Evolutionary conservation across 2,797 vertebrate genomes (phyloP).

Genomic region (Sebastes nivosus): DNA sequence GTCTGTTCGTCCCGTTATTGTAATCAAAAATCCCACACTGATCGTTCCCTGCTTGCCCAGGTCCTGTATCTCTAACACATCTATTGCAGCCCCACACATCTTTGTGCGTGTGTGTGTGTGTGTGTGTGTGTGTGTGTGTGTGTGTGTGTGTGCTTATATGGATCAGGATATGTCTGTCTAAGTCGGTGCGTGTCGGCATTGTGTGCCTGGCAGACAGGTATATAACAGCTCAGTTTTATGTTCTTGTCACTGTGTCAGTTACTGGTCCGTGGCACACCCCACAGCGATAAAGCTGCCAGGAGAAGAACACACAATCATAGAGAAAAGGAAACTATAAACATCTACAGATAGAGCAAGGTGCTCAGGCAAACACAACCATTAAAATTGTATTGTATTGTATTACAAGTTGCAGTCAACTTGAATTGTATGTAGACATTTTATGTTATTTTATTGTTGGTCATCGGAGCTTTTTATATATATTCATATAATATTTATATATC

Average conservation of each 20-base stretch:
- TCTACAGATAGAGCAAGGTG: background rate
- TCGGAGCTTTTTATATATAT: background rate
- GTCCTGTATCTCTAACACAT: background rate
- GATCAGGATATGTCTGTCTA: background rate
- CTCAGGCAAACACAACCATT: background rate
- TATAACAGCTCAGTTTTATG: background rate
- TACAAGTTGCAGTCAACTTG: background rate
- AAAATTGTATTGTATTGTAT: background rate
- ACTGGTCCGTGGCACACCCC: background rate
- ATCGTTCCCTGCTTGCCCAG: background rate
- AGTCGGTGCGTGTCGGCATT: background rate
- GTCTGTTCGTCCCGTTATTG: constrained; percentile 22
- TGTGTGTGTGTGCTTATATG: background rate
- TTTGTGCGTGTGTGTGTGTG: background rate
- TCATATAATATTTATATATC: background rate
- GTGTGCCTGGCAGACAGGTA: background rate
- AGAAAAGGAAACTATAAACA: background rate
- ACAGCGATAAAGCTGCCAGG: background rate
- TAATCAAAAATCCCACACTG: constrained; percentile 37
- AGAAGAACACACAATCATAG: background rate
- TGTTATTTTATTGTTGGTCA: background rate
- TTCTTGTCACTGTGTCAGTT: constrained; percentile 12
- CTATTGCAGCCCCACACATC: background rate
- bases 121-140: background rate
- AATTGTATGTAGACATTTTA: background rate